phyloP scores from a whole-genome alignment of 2,888 invertebrate genomes.

The Drosophila histrio region DNA sequence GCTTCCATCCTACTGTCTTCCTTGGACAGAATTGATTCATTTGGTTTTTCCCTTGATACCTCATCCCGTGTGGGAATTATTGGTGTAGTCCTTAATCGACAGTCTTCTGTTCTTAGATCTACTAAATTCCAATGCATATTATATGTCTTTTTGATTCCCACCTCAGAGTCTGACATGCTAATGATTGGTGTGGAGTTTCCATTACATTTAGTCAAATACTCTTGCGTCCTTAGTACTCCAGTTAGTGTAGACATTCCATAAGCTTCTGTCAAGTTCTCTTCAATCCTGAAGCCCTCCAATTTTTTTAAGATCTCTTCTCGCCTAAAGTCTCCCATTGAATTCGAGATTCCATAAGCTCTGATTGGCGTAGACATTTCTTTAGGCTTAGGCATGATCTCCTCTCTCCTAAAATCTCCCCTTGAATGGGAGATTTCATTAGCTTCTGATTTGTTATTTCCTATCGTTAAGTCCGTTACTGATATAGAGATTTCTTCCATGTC shows the following conservation, averaged over 20 bases:
- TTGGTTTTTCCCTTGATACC: not conserved
- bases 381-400: not conserved
- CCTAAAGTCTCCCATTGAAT: not conserved
- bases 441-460: no score
- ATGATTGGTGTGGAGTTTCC: no score
- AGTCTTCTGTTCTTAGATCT: not conserved
- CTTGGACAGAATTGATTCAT: not conserved
- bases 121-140: not conserved
- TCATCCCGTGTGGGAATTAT: not conserved
- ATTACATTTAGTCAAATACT: rapidly evolving
- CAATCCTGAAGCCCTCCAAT: not conserved
- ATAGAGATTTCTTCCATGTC: not conserved
- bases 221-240: not conserved
- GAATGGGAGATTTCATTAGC: not conserved
- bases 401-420: not conserved
- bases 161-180: not conserved
- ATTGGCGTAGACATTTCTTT: not conserved
- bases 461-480: no score
- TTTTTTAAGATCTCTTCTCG: not conserved
- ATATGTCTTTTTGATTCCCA: not conserved
- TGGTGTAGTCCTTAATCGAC: not conserved
- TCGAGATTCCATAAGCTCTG: not conserved
- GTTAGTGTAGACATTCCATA: not conserved
- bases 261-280: not conserved
- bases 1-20: not conserved